Evolutionary conservation across 2,797 vertebrate genomes (phyloP).

Genomic region (Alcedo quadribrachys): DNA sequence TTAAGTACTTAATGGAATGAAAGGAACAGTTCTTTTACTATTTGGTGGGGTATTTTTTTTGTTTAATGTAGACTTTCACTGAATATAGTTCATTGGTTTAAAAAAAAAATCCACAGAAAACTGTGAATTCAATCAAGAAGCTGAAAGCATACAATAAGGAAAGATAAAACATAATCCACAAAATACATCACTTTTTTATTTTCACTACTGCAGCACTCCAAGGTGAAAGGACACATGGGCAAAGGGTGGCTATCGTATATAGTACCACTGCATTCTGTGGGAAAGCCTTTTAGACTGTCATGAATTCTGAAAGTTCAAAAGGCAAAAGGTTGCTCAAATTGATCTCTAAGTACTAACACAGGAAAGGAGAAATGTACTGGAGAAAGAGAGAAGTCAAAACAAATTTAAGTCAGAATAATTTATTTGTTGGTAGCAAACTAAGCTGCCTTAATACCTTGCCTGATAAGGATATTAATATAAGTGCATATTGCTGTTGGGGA

Average conservation of each 20-base stretch:
- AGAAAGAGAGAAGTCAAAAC: background rate
- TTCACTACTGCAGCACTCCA: background rate
- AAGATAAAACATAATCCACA: background rate
- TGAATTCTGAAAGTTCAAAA: background rate
- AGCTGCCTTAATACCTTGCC: background rate
- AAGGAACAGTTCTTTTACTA: background rate
- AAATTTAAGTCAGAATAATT: background rate
- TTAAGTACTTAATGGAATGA: constrained; percentile 2
- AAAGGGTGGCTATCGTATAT: background rate
- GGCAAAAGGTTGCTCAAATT: background rate
- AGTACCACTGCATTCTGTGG: background rate
- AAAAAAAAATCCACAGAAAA: background rate
- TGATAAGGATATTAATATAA: background rate
- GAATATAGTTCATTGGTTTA: background rate
- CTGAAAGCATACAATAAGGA: background rate
- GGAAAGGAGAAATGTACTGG: background rate
- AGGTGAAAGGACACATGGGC: background rate
- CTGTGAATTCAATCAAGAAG: background rate
- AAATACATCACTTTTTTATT: background rate
- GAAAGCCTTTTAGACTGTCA: background rate
- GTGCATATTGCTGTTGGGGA: background rate
- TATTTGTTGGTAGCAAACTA: background rate
- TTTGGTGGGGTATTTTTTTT: background rate
- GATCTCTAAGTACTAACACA: background rate
- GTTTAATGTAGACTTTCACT: background rate